Evolutionary conservation across 2,888 invertebrate species (phyloP), one percentile per base, ranked within the genome.

Genomic region (Acrobasis consociella): DNA sequence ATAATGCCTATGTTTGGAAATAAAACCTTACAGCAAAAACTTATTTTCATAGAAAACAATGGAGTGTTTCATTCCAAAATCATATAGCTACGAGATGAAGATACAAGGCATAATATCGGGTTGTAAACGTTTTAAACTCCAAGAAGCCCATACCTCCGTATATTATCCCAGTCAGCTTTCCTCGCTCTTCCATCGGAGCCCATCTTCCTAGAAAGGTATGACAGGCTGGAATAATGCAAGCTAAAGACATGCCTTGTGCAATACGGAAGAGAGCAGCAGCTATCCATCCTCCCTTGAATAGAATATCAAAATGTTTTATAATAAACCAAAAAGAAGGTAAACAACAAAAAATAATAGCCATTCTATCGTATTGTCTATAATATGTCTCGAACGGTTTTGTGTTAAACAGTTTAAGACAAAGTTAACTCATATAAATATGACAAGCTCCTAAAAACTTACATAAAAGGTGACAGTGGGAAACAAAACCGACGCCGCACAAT

Each of bases 241-340:
- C 95, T 86, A 97, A 96, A 0, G 94, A 89, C 7, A 97, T 85
- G 0, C 98, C 98, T 81, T 96, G 95, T 0, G 95, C 68, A 0
- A 96, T 94, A 52, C 98, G 93, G 64, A 95, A 93, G 0, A 87
- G 92, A 73, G 96, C 95, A 0, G 96, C 91, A 2, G 94, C 89
- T 62, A 93, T 82, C 91, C 95, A 95, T 13, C 94, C 95, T 2
- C 94, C 94, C 75, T 93, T 77, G 1, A 22, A 22, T 1, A 22
- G 3, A 22, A 22, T 22, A 2, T 22, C 22, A 22, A 22, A 22
- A 22, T 22, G 3, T 22, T 22, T 22, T 22, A 22, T 22, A 22
- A 22, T 22, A 3, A 22, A 22, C 3, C 22, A 22, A 22, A 2
- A 22, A 22, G 22, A 22, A 22, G 22, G 3, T 22, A 1, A 22